Base-by-base conservation (phyloP, 2,797 vertebrate genomes). In the Pipistrellus nathusii region DNA sequence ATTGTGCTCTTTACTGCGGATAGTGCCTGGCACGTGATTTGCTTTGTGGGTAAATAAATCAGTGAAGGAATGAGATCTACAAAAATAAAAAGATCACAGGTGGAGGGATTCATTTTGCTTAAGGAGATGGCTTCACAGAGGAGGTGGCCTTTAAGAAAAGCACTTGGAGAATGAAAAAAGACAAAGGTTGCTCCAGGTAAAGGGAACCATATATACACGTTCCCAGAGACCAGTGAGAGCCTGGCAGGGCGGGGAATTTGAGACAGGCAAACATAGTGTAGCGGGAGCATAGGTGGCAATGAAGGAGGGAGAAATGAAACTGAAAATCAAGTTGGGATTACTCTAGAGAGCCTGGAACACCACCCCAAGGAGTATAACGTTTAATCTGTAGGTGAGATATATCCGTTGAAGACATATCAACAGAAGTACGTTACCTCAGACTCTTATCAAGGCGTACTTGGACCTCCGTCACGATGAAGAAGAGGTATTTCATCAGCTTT, bases 91-190 rank as follows among this genome's bases (percentile, higher is more conserved):
- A 68, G 48, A 46, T 44, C 5, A 11, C 27, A 71, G 55, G 72
- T 62, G 48, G 62, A 48, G 13, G 48, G 21, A 32, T 76, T 94
- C 20, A 55, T 84, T 86, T 18, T 35, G 68, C 20, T 12, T 35
- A 53, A 84, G 30, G 48, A 88, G 76, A 62, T 68, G 20, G 5
- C 62, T 94, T 91, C 57, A 73, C 48, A 72, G 38, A 93, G 9
- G n/a, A 90, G 80, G 38, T 38, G 7, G 51, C 23, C 23, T 59
- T 93, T 77, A 92, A 85, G 64, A 87, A 90, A 81, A 84, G 90
- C 44, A 10, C 11, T 48, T n/a, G 25, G 80, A 32, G 23, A 76
- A 51, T 35, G 20, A 92, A 41, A 35, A 51, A 84, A 35, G 69
- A 14, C 53, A 55, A 69, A 48, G 1, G 21, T 27, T 83, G 55